Conservation (phyloP, 2,888 invertebrate species). For the Drosophila lacicola region DNA sequence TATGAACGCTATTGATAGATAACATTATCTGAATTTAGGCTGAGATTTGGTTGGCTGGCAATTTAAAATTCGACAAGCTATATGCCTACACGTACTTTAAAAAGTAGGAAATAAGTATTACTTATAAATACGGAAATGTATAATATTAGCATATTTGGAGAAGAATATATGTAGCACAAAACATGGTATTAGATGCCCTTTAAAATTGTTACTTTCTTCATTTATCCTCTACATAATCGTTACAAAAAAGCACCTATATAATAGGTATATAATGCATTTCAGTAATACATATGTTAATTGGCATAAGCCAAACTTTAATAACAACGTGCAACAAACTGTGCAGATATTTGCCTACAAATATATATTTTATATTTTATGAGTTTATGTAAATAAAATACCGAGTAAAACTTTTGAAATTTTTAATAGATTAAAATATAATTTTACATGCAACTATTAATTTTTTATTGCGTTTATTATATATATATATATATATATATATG, state of each 20-base stretch:
- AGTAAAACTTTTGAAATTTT: conserved; percentile 2
- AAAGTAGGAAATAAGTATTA: too few relatives aligned
- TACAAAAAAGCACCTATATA: conserved; percentile 40
- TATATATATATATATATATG: conserved; percentile 2
- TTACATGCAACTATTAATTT: conserved; percentile 14
- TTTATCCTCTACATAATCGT: background rate
- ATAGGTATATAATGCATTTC: conserved; percentile 30
- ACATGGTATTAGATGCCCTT: background rate
- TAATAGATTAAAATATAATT: conserved; percentile 8
- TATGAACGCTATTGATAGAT: background rate
- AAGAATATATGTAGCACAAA: background rate
- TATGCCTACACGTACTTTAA: too few relatives aligned
- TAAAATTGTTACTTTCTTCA: background rate
- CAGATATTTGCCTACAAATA: conserved; percentile 10
- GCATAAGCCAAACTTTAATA: conserved; percentile 7
- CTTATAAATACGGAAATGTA: background rate
- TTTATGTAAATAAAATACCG: conserved; percentile 12
- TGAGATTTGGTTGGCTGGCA: background rate
- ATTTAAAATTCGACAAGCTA: background rate
- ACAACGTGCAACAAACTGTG: conserved; percentile 23
- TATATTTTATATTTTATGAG: background rate
- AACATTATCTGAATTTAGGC: too few relatives aligned
- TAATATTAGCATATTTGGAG: background rate
- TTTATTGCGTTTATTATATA: conserved; percentile 8
- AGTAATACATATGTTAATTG: conserved; percentile 22